Evolutionary conservation across 35 echinoderm and acorn worm genomes (phyloP), one percentile per base, ranked within the genome.

Genomic region (Ophiothrix spiculata): DNA sequence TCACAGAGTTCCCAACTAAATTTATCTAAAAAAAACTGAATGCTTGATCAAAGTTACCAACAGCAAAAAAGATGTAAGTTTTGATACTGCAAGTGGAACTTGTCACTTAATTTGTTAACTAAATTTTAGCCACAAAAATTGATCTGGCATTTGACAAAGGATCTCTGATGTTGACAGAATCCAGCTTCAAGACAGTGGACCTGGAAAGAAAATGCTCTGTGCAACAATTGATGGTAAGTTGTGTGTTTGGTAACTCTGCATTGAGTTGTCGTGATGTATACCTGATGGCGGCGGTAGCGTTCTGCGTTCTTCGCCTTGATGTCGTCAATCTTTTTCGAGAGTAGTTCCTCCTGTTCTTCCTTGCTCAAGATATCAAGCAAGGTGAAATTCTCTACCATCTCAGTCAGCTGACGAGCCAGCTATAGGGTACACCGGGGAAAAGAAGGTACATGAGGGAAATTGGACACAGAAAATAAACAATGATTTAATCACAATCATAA

Each of bases 331-430:
- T 92, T 92, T 13, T 56, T 14, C 56, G 80, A 63, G 35, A 92
- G 75, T 13, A 92, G 35, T 56, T 87, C 80, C 74, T 92, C 90
- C 75, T 92, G 79, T 63, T 92, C 90, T 56, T 92, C 90, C 75
- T 92, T 92, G 85, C 90, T 92, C 64, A 92, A 46, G 76, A 92
- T 92, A 42, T 92, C 90, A 74, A 92, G 90, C 35, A 92, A 77
- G 1, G 90, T 92, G 75, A 92, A 92, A 75, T 92, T 92, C 49
- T 92, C 85, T 11, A 92, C 90, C 35, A 92, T 86, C 75, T 92
- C 84, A 77, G 85, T 87, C 85, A 92, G 80, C 46, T 92, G 84
- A 73, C 87, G 86, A 42, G 84, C 78, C 79, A 92, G 85, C 90
- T 92, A 36, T 6, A 81, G 56, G n/a, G n/a, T n/a, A n/a, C n/a